Evolutionary conservation across 1,140 invertebrate species (phyloP).

Genomic region (Drosophila leontia): DNA sequence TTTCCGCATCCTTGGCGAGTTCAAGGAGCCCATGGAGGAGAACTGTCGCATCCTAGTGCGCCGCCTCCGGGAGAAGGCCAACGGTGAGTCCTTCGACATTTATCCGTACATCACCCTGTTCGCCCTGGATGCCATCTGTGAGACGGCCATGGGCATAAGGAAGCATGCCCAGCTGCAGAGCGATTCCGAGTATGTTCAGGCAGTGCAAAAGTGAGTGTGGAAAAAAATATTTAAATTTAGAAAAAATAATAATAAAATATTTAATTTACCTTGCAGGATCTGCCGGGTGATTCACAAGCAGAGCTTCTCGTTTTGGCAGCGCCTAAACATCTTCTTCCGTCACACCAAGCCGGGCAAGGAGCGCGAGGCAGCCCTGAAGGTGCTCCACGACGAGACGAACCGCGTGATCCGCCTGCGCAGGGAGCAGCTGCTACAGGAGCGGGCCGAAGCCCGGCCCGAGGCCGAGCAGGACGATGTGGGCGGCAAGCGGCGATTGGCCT

Average conservation of each 20-base stretch:
- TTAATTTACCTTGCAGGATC: constrained; percentile 58
- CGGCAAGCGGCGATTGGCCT: constrained; percentile 88
- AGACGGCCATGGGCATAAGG: constrained; percentile 92
- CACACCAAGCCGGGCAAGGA: constrained; percentile 67
- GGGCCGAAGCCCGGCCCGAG: constrained; percentile 28
- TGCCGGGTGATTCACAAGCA: constrained; percentile 85
- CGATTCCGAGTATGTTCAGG: constrained; percentile 88
- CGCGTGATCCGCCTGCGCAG: constrained; percentile 72
- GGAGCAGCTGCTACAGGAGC: constrained; percentile 55
- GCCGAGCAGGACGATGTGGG: constrained; percentile 53
- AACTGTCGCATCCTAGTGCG: constrained; percentile 84
- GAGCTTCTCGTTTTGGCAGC: constrained; percentile 87
- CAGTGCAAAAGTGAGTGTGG: constrained; percentile 82
- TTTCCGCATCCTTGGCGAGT: constrained; percentile 93
- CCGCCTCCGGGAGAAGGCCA: constrained; percentile 59
- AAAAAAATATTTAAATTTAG: neutral
- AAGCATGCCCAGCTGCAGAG: constrained; percentile 87
- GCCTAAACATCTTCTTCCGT: constrained; percentile 86
- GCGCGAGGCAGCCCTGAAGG: constrained; percentile 47
- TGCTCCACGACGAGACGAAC: constrained; percentile 73
- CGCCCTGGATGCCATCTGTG: constrained; percentile 92
- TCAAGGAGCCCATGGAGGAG: constrained; percentile 88
- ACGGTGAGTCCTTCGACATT: constrained; percentile 86
- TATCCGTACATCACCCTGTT: constrained; percentile 89
- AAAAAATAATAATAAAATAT: neutral